A percentile compares a stretch with the other conserved stretches of the same genome.
phyloP scores from a whole-genome alignment of 2,113 vertebrate species.

The Ia io region DNA sequence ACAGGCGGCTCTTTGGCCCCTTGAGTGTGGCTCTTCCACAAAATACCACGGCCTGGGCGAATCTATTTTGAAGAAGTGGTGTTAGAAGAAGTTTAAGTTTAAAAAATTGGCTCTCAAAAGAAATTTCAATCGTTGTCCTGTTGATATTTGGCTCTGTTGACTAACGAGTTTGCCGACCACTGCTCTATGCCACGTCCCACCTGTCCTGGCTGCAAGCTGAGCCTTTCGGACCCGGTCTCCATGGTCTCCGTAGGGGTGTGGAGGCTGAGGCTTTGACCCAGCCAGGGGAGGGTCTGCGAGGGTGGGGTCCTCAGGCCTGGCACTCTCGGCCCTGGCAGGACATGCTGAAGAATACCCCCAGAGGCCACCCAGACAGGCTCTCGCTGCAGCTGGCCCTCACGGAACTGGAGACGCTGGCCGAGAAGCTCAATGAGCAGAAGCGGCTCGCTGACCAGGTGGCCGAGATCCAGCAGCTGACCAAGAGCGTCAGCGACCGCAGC shows the following conservation, averaged over 20 bases:
- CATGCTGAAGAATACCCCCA: conserved; percentile 96
- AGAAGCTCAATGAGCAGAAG: conserved; percentile 97
- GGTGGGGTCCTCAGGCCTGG: not conserved
- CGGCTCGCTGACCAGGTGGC: conserved; percentile 94
- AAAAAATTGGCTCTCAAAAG: too few relatives aligned
- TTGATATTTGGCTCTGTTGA: too few relatives aligned
- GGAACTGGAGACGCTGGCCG: conserved; percentile 94
- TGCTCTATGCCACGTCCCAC: accelerated
- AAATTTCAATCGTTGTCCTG: too few relatives aligned
- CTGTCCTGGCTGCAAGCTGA: not conserved
- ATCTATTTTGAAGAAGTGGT: too few relatives aligned
- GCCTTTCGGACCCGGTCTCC: too few relatives aligned
- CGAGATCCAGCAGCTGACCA: conserved; percentile 95
- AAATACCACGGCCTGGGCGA: too few relatives aligned
- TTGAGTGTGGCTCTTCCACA: too few relatives aligned
- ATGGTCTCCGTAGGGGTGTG: accelerated
- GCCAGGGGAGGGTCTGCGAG: conserved; percentile 63
- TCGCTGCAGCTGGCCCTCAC: conserved; percentile 97
- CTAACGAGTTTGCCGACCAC: too few relatives aligned
- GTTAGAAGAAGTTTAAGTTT: too few relatives aligned
- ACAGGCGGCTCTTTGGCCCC: too few relatives aligned
- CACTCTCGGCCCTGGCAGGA: conserved; percentile 81
- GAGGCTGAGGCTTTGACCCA: conserved; percentile 78
- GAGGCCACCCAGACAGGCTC: conserved; percentile 92
- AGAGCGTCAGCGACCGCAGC: conserved; percentile 91